Conservation (phyloP, 2,113 vertebrate genomes). For the Otus sunia region DNA sequence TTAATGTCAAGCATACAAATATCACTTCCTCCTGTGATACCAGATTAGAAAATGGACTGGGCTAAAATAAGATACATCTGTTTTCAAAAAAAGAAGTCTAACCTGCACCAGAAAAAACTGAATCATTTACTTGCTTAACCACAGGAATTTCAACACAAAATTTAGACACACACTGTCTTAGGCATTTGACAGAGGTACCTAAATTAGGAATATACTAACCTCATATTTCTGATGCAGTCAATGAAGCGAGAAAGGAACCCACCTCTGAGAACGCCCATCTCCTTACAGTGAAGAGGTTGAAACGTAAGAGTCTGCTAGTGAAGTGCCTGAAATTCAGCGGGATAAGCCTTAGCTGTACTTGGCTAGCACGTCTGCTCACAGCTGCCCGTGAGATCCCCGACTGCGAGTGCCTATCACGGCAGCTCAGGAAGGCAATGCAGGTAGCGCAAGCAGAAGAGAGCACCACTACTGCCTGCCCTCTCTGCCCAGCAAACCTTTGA, state of each 20-base stretch:
- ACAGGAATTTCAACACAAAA: background rate
- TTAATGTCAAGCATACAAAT: conserved; percentile 53
- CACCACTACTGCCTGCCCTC: background rate
- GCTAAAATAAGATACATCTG: background rate
- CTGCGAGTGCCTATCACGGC: accelerated
- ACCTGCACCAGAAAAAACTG: background rate
- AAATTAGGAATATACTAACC: background rate
- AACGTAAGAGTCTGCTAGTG: background rate
- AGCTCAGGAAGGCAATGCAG: background rate
- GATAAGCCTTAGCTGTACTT: background rate
- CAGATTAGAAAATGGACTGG: background rate
- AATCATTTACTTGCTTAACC: background rate
- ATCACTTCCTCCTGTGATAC: background rate
- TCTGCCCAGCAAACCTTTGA: background rate
- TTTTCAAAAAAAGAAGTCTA: background rate
- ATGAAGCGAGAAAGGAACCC: background rate
- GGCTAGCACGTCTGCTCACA: background rate
- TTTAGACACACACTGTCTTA: background rate
- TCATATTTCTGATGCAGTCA: background rate
- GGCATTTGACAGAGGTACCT: background rate
- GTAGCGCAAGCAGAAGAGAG: background rate
- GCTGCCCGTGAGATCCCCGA: background rate
- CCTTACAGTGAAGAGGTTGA: background rate
- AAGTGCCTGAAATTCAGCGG: background rate
- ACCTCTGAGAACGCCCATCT: background rate